Evolutionary conservation across 2,888 invertebrate genomes (phyloP).

Genomic region (Diachrysia chrysitis): DNA sequence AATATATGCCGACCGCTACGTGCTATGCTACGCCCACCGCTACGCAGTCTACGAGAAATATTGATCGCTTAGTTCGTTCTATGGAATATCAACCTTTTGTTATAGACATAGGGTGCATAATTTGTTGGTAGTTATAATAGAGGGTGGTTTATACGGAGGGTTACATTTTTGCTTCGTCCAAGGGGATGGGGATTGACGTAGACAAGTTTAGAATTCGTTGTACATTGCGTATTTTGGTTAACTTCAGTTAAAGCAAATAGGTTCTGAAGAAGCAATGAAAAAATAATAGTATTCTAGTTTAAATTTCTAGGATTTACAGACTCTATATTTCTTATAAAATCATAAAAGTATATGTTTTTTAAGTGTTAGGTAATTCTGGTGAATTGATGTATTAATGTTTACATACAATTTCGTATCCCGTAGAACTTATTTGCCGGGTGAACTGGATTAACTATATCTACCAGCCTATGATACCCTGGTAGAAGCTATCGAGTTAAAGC

Average conservation of each 20-base stretch:
- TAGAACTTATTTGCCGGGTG: conserved; percentile 41
- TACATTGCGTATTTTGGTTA: conserved; percentile 37
- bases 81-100: conserved; percentile 44
- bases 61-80: conserved; percentile 67
- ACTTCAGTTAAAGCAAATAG: neutral
- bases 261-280: conserved; percentile 31
- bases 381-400: too few relatives aligned
- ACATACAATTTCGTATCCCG: neutral
- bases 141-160: conserved; percentile 38
- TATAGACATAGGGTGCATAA: conserved; percentile 9
- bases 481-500: conserved; percentile 82
- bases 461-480: conserved; percentile 77
- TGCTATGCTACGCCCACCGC: conserved; percentile 67
- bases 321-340: neutral
- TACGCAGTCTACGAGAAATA: conserved; percentile 72
- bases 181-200: conserved; percentile 9
- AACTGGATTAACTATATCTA: conserved; percentile 74
- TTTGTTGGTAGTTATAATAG: conserved; percentile 22
- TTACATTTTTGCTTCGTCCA: conserved; percentile 38
- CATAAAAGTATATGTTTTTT: neutral
- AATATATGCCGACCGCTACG: conserved; percentile 36
- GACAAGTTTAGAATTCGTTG: neutral
- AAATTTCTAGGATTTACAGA: neutral
- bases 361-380: neutral
- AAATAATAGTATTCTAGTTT: conserved; percentile 6